Conservation (phyloP, 2,888 invertebrate genomes). For the Cerastis leucographa region DNA sequence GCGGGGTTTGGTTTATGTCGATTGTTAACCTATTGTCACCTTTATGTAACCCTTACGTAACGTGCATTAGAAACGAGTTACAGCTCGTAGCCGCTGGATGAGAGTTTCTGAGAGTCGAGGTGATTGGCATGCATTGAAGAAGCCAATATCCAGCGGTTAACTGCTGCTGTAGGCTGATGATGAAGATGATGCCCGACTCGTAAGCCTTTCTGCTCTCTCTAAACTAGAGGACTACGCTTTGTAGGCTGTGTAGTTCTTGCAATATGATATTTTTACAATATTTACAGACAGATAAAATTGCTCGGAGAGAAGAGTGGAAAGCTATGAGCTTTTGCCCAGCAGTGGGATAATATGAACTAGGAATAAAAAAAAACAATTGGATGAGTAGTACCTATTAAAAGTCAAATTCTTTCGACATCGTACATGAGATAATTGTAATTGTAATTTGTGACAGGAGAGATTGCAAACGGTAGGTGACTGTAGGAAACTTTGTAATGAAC, state of each 20-base stretch:
- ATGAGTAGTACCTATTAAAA: neutral
- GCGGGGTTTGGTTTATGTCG: conserved; percentile 47
- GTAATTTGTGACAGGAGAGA: neutral
- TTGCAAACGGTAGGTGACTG: neutral
- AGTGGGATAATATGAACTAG: too few species aligned
- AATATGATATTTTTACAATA: neutral
- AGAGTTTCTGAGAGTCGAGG: neutral
- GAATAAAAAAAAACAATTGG: too few species aligned
- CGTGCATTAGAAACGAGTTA: neutral
- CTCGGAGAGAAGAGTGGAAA: too few species aligned
- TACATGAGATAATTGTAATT: neutral
- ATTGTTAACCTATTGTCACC: conserved; percentile 54
- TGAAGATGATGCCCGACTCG: neutral
- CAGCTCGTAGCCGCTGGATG: neutral
- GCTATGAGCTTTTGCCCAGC: too few species aligned
- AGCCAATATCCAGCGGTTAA: neutral
- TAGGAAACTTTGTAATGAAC: neutral
- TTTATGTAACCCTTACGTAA: conserved; percentile 25
- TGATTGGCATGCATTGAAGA: neutral
- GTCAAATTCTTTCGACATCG: neutral
- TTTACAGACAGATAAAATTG: neutral
- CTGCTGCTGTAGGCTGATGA: neutral
- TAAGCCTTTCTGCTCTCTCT: neutral
- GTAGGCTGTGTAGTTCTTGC: neutral
- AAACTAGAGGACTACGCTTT: neutral